Base-by-base conservation (phyloP, 2,113 vertebrate genomes). In the Microcebus murinus region DNA sequence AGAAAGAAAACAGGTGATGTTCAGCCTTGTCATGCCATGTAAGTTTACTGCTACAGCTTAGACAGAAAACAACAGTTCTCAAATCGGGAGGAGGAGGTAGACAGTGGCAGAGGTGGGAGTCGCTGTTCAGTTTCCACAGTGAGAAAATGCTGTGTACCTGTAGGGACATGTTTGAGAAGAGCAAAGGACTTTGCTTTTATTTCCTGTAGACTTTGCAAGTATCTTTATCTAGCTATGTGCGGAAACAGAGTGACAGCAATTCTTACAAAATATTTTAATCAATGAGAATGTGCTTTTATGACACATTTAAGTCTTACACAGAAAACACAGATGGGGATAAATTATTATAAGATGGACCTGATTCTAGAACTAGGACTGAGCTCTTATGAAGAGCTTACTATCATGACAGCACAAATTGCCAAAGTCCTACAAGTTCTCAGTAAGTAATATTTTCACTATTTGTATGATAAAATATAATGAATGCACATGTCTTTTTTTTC, bases 1-100 rank as follows among this genome's bases (percentile, higher is more conserved):
- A 34, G 50, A 52, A 17, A 57, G 50, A 36, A 42, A 42, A 18
- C 1, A 20, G 15, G 5, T 0, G 23, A 12, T 3, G 1, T 1
- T 65, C 34, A 34, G 31, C 45, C 9, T 39, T 63, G 0, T 25
- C 68, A 1, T 0, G 2, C 23, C 5, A 6, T 68, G 48, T 18
- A 1, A 1, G 34, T 9, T 55, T 48, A 7, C 0, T 23, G 52
- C 36, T 90, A 42, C 27, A 25, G 1, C 4, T 45, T n/a, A 18
- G 21, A n/a, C 34, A 77, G 7, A 73, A 67, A 85, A 25, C 8
- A 23, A 18, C 50, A 21, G n/a, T 50, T 71, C 34, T 31, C 2
- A 6, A 36, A 57, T 8, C 3, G 1, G 8, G 14, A 63, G 31
- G 20, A 14, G 6, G 18, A 3, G 55, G 21, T 5, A 55, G n/a